Conservation (phyloP, 2,113 vertebrate species). For the Corvus cornix region DNA sequence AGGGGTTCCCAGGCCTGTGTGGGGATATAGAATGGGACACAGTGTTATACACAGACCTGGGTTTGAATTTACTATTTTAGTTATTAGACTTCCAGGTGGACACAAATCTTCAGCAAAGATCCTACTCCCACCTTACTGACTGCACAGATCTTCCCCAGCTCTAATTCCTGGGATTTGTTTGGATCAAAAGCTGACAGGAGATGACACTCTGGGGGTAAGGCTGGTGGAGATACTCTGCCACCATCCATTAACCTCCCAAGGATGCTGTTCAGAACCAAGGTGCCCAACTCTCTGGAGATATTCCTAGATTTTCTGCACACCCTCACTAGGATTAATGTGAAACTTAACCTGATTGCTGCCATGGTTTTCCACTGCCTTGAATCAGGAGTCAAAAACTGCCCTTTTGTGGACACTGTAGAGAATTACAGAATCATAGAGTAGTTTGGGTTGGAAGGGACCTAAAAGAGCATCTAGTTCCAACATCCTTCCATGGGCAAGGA, state of each 20-base stretch:
- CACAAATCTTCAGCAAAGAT: not conserved
- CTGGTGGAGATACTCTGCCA: not conserved
- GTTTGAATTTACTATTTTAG: not conserved
- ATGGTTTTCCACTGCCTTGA: not conserved
- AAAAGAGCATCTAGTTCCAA: not conserved
- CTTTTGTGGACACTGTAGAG: not conserved
- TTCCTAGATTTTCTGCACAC: not conserved
- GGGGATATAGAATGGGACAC: not conserved
- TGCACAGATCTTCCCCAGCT: not conserved
- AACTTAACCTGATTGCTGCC: not conserved
- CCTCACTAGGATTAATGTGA: fast-evolving
- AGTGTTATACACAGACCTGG: not conserved
- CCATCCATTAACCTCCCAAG: not conserved
- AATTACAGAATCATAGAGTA: not conserved
- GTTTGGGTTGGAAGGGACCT: not conserved
- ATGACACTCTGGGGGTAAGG: not conserved
- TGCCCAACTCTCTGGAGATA: not conserved
- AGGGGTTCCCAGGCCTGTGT: not conserved
- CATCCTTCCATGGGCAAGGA: not conserved
- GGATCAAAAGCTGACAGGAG: not conserved
- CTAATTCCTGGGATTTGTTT: not conserved
- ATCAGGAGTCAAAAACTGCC: not conserved
- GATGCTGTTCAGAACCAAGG: not conserved
- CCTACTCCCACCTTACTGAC: not conserved
- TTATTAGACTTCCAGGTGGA: not conserved